Base-by-base conservation (phyloP, 1,140 invertebrate species). In the Epicauta chinensis region DNA sequence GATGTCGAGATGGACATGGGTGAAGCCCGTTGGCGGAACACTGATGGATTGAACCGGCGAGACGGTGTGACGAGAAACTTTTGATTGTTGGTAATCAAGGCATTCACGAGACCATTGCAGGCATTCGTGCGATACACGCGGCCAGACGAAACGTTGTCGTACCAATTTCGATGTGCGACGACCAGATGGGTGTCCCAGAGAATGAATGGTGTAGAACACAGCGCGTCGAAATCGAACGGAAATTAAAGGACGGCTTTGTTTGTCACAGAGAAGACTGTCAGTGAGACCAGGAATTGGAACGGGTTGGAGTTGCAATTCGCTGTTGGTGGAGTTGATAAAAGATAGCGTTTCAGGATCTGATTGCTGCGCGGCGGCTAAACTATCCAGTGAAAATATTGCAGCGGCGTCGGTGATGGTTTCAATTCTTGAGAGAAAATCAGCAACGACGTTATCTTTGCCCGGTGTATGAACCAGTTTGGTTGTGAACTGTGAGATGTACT, bases 401-500 rank as follows among this genome's bases (percentile, higher is more conserved):
- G 29, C 29, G 29, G 10, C 10, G 29, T 5, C 4, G 4, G 29
- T 30, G n/a, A 5, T 30, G 29, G 29, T 30, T 5, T 30, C 4
- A 30, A 30, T 30, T 4, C 4, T 10, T 10, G n/a, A n/a, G n/a
- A n/a, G n/a, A n/a, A n/a, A n/a, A n/a, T n/a, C n/a, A n/a, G n/a
- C n/a, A n/a, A n/a, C 10, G 29, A 30, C 10, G 4, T 30, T 30
- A 30, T 30, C 4, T 10, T 30, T 4, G 29, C 29, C 65, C 2
- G 56, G 14, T 10, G 70, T 51, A 41, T 73, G 61, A 5, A 51
- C 13, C 14, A 71, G 61, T 34, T 72, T 64, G 0, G 67, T 71
- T 0, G 68, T 59, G 32, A 71, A 72, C 51, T 71, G 68, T 1
- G 42, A 36, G 5, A 75, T 71, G 32, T 58, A 69, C 41, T 68